Evolutionary conservation across 2,888 invertebrate genomes (phyloP).

Genomic region (Tetramorium bicarinatum): DNA sequence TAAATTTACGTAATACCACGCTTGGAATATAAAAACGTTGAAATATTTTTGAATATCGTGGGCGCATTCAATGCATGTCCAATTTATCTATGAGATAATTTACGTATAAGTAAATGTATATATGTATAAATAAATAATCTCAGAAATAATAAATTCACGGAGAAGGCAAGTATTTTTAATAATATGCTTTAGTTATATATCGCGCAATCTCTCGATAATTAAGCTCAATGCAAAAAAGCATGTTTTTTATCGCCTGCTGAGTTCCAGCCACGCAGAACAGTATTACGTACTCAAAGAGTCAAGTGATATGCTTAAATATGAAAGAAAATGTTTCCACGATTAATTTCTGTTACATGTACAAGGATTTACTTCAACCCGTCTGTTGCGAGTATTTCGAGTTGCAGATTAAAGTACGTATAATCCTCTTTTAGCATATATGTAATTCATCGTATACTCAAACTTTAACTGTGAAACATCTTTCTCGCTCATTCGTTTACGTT

Average conservation of each 20-base stretch:
- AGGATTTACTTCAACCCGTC: background rate
- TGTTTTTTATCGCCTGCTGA: background rate
- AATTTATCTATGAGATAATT: constrained; percentile 14
- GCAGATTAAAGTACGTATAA: constrained; percentile 28
- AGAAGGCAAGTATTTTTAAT: background rate
- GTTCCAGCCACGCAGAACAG: background rate
- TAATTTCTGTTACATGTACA: constrained; percentile 23
- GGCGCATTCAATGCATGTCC: background rate
- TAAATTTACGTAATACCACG: background rate
- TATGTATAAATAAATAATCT: constrained; percentile 6
- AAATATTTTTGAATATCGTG: background rate
- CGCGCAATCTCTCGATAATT: background rate
- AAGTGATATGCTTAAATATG: background rate
- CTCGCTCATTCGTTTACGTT: constrained; percentile 10
- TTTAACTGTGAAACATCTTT: background rate
- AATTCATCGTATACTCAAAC: constrained; percentile 41
- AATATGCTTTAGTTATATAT: background rate
- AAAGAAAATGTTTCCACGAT: constrained; percentile 12
- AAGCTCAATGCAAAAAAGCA: background rate
- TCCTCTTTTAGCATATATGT: background rate
- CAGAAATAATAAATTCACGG: background rate
- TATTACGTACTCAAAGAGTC: constrained; percentile 14
- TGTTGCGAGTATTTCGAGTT: constrained; percentile 32
- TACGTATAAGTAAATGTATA: background rate
- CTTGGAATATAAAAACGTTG: constrained; percentile 26